phyloP scores from a whole-genome alignment of 2,888 invertebrate genomes.

The Serrognathus titanus region DNA sequence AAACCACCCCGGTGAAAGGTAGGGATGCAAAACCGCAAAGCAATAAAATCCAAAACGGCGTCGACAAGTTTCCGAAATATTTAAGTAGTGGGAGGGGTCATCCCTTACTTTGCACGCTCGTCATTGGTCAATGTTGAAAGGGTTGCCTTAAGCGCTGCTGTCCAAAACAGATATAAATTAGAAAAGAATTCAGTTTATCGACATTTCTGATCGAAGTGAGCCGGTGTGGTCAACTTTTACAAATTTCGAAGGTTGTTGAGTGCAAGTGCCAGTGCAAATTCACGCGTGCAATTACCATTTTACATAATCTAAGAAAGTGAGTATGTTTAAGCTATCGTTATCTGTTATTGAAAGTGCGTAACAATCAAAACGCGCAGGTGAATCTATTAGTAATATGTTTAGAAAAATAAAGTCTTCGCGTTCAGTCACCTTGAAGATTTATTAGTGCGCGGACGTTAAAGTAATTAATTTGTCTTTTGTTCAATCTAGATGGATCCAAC shows the following conservation, averaged over 20 bases:
- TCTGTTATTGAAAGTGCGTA: not conserved
- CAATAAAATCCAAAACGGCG: constrained; percentile 5
- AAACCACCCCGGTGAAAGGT: constrained; percentile 12
- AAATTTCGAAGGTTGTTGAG: no score
- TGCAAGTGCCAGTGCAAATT: no score
- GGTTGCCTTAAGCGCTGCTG: constrained; percentile 24
- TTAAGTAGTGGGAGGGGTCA: constrained; percentile 14
- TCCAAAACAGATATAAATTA: constrained; percentile 23
- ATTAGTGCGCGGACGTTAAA: no score
- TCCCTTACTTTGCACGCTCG: constrained; percentile 21
- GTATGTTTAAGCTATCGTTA: not conserved
- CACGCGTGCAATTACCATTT: no score
- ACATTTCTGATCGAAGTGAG: no score
- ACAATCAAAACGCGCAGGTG: constrained; percentile 13
- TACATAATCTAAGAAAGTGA: not conserved
- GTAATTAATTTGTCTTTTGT: not conserved
- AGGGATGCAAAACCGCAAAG: constrained; percentile 20
- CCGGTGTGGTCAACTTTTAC: no score
- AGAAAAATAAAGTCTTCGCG: no score
- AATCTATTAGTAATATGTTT: constrained; percentile 16
- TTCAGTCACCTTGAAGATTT: no score
- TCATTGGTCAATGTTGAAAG: constrained; percentile 26
- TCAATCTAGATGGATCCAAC: constrained; percentile 10
- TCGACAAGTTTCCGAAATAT: constrained; percentile 5
- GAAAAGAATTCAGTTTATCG: not conserved